Evolutionary conservation across 2,888 invertebrate species (phyloP).

Genomic region (Lamproptera curius): DNA sequence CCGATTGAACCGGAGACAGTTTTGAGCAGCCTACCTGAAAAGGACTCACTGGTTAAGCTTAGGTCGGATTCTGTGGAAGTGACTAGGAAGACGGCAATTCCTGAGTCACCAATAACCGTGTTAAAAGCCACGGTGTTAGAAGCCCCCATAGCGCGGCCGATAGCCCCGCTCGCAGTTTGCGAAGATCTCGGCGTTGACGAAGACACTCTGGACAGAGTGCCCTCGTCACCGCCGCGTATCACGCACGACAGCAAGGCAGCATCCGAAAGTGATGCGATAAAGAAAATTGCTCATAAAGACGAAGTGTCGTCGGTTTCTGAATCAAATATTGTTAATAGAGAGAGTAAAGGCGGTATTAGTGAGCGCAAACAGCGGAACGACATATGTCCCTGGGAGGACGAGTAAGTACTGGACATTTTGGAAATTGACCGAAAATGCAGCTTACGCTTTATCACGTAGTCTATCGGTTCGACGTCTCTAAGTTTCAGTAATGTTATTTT

Average conservation of each 20-base stretch:
- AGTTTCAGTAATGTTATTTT: background rate
- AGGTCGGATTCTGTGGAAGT: slow-evolving; percentile 57
- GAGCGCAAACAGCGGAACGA: slow-evolving; percentile 82
- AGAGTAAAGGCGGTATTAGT: slow-evolving; percentile 56
- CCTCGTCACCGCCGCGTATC: slow-evolving; percentile 56
- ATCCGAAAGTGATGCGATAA: slow-evolving; percentile 54
- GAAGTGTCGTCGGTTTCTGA: slow-evolving; percentile 63
- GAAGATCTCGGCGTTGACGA: slow-evolving; percentile 84
- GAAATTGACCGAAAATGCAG: background rate
- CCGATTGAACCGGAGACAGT: slow-evolving; percentile 22
- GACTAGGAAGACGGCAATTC: background rate
- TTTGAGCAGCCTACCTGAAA: slow-evolving; percentile 7
- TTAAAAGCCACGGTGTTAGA: slow-evolving; percentile 5
- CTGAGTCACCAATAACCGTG: slow-evolving; percentile 66
- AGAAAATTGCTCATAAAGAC: slow-evolving; percentile 62
- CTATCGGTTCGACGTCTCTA: background rate
- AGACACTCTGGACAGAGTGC: slow-evolving; percentile 78
- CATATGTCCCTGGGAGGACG: slow-evolving; percentile 97
- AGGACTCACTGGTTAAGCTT: slow-evolving; percentile 67
- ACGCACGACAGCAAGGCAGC: slow-evolving; percentile 47
- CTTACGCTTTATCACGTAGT: background rate
- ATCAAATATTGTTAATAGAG: slow-evolving; percentile 67
- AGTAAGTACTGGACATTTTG: slow-evolving; percentile 82
- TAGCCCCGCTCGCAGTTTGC: slow-evolving; percentile 83
- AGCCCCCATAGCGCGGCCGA: slow-evolving; percentile 39